Conservation (phyloP, 1,140 invertebrate species). For the Drusus annulatus region DNA sequence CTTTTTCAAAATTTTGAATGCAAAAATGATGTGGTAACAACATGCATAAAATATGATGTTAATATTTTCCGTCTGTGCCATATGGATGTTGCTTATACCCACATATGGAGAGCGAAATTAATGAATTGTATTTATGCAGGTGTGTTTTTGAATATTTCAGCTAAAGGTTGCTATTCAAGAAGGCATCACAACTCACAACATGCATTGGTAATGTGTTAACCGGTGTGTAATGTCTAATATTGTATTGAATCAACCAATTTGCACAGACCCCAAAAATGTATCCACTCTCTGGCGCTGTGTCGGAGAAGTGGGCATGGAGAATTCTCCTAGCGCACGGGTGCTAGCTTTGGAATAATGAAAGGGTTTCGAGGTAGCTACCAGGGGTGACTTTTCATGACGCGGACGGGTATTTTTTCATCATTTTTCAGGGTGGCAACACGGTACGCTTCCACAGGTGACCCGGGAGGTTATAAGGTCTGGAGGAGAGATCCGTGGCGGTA, state of each 20-base stretch:
- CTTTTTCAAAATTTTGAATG: conserved; percentile 11
- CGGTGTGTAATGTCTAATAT: conserved; percentile 5
- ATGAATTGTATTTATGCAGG: not conserved
- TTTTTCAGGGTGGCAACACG: conserved; percentile 6
- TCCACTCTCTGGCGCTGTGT: too few species aligned
- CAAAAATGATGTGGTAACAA: not conserved
- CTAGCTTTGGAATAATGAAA: conserved; percentile 19
- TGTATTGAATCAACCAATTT: conserved; percentile 34
- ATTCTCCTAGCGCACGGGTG: not conserved
- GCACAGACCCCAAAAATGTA: conserved; percentile 33
- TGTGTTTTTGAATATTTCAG: conserved; percentile 14
- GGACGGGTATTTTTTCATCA: conserved; percentile 34
- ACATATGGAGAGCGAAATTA: too few species aligned
- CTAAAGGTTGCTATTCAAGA: not conserved
- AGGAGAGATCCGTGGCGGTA: conserved; percentile 53
- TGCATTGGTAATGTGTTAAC: not conserved
- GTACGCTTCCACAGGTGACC: conserved; percentile 18
- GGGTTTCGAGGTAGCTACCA: conserved; percentile 23
- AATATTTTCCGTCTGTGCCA: not conserved
- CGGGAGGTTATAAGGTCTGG: conserved; percentile 55
- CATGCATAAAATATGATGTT: not conserved
- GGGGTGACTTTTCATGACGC: conserved; percentile 44
- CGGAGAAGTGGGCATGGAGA: too few species aligned
- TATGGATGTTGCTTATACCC: not conserved
- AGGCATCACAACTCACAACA: not conserved